These are phyloP conservation scores for Catostomus latipinnis DNA, from an alignment of 2,797 vertebrate genomes.

Conservation along the genomic window DNA sequence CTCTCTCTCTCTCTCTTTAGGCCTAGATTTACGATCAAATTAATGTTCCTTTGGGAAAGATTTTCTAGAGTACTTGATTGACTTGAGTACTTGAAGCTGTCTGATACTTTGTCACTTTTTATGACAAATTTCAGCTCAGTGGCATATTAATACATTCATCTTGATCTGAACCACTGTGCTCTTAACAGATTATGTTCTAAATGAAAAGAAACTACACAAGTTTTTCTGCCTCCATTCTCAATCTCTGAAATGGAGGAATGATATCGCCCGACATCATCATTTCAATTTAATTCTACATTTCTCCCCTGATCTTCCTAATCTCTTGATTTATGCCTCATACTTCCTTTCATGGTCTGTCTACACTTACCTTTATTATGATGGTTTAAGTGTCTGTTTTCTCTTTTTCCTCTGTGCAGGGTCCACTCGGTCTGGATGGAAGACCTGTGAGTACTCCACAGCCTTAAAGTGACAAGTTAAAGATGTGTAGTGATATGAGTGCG, in stretches of 20 bases:
- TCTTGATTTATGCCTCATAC: conserved; percentile 33
- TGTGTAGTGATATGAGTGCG: not conserved
- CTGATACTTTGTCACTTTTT: no score
- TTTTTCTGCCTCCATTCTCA: not conserved
- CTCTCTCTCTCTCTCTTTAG: no score
- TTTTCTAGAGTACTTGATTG: no score
- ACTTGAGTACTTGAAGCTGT: no score
- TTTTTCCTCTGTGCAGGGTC: conserved; percentile 51
- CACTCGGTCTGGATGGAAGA: conserved; percentile 59
- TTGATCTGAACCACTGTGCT: no score
- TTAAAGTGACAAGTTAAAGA: not conserved
- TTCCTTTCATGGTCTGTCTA: conserved; percentile 35
- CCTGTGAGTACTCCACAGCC: conserved; percentile 53
- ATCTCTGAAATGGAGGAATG: conserved; percentile 2
- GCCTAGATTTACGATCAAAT: no score
- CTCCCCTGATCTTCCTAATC: conserved; percentile 25
- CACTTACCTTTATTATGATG: conserved; percentile 14
- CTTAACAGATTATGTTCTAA: no score
- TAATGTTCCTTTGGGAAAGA: no score
- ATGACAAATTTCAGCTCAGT: no score
- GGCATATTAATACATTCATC: no score
- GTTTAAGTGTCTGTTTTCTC: conserved; percentile 44
- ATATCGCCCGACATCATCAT: conserved; percentile 14
- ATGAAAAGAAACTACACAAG: no score
- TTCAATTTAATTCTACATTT: not conserved